phyloP scores from a whole-genome alignment of 2,113 vertebrate genomes.

The Colossoma macropomum region DNA sequence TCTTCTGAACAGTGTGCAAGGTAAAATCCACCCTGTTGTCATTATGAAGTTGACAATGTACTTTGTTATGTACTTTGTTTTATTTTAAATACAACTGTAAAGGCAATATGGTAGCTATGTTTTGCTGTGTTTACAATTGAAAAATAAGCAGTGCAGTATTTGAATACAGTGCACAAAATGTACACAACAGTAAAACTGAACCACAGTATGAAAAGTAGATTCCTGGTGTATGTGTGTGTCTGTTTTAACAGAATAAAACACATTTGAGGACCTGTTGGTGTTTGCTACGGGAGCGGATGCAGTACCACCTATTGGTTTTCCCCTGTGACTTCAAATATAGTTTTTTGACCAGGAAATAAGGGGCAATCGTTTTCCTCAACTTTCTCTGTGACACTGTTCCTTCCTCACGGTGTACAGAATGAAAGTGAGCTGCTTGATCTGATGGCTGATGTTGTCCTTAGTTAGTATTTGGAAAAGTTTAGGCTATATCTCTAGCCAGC shows the following conservation, averaged over 20 bases:
- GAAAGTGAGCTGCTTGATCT: neutral
- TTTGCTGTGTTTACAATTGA: neutral
- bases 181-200: neutral
- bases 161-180: neutral
- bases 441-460: neutral
- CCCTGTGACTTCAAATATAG: neutral
- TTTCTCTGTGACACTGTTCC: neutral
- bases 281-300: neutral
- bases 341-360: neutral
- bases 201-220: neutral
- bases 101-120: neutral
- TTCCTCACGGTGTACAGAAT: slow-evolving; percentile 12
- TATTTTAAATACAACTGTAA: no score
- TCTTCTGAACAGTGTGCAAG: no score
- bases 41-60: neutral
- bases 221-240: neutral
- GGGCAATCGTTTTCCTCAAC: slow-evolving; percentile 4
- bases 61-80: no score
- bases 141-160: neutral
- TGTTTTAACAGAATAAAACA: neutral
- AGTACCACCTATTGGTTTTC: slow-evolving; percentile 1
- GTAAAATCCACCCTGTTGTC: neutral
- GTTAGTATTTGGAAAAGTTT: slow-evolving; percentile 5
- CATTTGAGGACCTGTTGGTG: neutral
- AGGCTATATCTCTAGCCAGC: neutral